phyloP scores from a whole-genome alignment of 2,797 vertebrate genomes.

The Simalia tracyae region DNA sequence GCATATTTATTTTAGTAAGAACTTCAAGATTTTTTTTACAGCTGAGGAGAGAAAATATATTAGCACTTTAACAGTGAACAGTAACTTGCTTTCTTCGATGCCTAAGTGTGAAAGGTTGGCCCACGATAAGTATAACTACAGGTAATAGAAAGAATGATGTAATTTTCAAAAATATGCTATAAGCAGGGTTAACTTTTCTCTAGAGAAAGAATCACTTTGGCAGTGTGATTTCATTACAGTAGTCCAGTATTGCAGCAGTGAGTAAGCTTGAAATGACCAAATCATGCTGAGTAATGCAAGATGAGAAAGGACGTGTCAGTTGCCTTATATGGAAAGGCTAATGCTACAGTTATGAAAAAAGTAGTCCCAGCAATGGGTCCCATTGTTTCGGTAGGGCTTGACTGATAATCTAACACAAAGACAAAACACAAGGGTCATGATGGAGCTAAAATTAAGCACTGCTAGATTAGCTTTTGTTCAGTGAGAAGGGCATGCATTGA shows the following conservation, averaged over 20 bases:
- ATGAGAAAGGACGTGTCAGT: conserved; percentile 37
- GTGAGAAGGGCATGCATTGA: not conserved
- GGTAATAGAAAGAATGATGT: not conserved
- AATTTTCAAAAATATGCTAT: conserved; percentile 5
- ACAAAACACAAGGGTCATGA: not conserved
- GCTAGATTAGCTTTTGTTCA: not conserved
- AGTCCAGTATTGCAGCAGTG: not conserved
- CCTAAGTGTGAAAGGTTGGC: not conserved
- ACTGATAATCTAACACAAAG: not conserved
- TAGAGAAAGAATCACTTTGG: conserved; percentile 18
- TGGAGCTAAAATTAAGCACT: not conserved
- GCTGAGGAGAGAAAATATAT: not conserved
- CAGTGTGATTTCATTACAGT: conserved; percentile 34
- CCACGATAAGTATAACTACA: not conserved
- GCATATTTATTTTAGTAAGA: not conserved
- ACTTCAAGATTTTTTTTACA: not conserved
- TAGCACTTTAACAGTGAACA: not conserved
- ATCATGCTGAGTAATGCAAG: conserved; percentile 39
- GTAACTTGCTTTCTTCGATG: not conserved
- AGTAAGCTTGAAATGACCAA: conserved; percentile 26
- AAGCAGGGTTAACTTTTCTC: conserved; percentile 11
- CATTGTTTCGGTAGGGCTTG: not conserved
- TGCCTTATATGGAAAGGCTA: conserved; percentile 56
- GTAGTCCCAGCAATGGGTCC: not conserved
- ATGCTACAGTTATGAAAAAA: not conserved